phyloP scores from a whole-genome alignment of 2,797 vertebrate genomes.

The Cebuella pygmaea region DNA sequence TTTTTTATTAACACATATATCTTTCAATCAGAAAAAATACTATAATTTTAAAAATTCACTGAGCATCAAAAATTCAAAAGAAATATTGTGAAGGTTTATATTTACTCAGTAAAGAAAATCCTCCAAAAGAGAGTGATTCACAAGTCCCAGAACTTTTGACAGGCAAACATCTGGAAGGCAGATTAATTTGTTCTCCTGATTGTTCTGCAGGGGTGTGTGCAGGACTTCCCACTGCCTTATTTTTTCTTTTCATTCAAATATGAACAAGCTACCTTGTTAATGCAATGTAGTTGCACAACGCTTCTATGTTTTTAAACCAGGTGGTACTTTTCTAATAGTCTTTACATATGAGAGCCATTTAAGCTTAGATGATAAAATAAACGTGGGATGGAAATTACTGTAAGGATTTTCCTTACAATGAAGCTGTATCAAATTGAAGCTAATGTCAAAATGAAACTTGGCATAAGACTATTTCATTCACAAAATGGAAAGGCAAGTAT shows the following conservation, averaged over 20 bases:
- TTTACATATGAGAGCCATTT: conserved; percentile 42
- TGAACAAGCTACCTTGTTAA: background rate
- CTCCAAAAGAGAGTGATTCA: conserved; percentile 63
- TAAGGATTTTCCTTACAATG: background rate
- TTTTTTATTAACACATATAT: background rate
- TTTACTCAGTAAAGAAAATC: conserved; percentile 22
- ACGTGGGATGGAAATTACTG: background rate
- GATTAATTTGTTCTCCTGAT: conserved; percentile 54
- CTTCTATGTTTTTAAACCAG: conserved; percentile 28
- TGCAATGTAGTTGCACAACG: background rate
- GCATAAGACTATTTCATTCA: background rate
- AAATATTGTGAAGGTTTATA: conserved; percentile 36
- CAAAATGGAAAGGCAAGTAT: background rate
- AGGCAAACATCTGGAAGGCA: conserved; percentile 68
- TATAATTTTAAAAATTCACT: background rate
- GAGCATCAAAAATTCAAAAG: conserved; percentile 20
- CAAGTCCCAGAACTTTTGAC: conserved; percentile 44
- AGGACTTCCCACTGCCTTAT: background rate
- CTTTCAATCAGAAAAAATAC: conserved; percentile 29
- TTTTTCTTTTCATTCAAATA: conserved; percentile 47
- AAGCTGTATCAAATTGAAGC: background rate
- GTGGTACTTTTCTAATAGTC: conserved; percentile 27
- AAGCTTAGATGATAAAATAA: conserved; percentile 16
- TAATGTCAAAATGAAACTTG: background rate
- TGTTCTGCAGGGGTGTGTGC: conserved; percentile 23